phyloP scores from a whole-genome alignment of 2,888 invertebrate genomes.

The Eremobia ochroleuca region DNA sequence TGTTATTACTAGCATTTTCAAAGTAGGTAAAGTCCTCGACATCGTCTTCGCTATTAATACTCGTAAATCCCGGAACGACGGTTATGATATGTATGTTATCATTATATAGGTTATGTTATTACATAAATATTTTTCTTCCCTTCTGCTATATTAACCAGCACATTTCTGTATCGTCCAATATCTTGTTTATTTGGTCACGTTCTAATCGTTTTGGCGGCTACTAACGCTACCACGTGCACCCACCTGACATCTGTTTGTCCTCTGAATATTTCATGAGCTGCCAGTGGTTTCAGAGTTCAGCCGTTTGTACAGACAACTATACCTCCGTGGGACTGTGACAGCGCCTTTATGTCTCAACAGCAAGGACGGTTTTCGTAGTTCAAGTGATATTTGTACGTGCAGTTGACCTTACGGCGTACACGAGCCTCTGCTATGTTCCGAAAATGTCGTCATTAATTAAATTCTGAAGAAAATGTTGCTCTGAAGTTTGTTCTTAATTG shows the following conservation, averaged over 20 bases:
- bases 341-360: not conserved
- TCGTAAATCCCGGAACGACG: not conserved
- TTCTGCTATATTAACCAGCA: not conserved
- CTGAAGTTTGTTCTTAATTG: slow-evolving; percentile 52
- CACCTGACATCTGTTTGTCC: slow-evolving; percentile 66
- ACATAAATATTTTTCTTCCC: slow-evolving; percentile 26
- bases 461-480: slow-evolving; percentile 52
- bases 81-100: not conserved
- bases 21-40: not conserved
- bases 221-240: slow-evolving; percentile 47
- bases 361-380: not conserved
- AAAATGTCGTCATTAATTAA: slow-evolving; percentile 62
- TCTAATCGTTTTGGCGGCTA: slow-evolving; percentile 53
- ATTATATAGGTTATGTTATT: slow-evolving; percentile 2
- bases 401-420: slow-evolving; percentile 13
- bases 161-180: slow-evolving; percentile 27
- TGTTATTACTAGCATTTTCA: not conserved
- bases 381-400: not conserved
- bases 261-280: slow-evolving; percentile 73
- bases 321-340: not conserved
- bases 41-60: not conserved
- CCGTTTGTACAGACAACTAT: slow-evolving; percentile 22
- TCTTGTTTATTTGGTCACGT: slow-evolving; percentile 55
- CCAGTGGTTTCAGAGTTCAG: slow-evolving; percentile 47
- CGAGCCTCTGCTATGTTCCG: slow-evolving; percentile 26